Conservation (phyloP, 2,888 invertebrate genomes). For the Platycnemis pennipes region DNA sequence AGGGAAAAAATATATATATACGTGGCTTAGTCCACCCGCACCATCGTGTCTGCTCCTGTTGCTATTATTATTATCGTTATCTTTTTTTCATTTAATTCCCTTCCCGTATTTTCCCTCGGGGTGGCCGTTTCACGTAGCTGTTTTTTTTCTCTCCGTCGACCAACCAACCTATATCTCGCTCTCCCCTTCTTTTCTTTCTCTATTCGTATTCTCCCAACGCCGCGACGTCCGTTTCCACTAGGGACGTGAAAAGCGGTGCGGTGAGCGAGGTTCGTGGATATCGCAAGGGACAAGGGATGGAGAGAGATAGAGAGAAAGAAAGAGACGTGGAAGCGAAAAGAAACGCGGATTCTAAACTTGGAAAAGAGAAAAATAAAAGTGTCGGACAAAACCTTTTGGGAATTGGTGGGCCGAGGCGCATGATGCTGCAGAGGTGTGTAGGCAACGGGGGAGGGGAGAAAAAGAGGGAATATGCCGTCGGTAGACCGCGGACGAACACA, state of each 20-base stretch:
- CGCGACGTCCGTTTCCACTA: background rate
- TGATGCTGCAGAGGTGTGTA: background rate
- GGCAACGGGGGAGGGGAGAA: background rate
- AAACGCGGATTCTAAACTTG: background rate
- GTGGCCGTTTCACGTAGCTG: background rate
- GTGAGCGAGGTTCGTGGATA: slow-evolving; percentile 18
- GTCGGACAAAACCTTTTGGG: background rate
- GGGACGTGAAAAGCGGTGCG: background rate
- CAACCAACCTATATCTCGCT: slow-evolving; percentile 22
- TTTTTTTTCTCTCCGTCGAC: background rate
- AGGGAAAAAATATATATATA: no score
- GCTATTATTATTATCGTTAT: slow-evolving; percentile 12
- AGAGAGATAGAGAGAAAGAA: background rate
- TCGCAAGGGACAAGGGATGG: background rate
- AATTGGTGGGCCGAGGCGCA: background rate
- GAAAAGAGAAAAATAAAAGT: background rate
- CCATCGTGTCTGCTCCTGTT: slow-evolving; percentile 29
- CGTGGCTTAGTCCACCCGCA: background rate
- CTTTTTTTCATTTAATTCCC: background rate
- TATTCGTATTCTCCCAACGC: background rate
- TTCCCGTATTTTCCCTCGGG: slow-evolving; percentile 56
- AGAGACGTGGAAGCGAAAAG: background rate
- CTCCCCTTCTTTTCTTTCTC: background rate
- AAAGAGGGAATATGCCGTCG: background rate
- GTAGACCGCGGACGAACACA: slow-evolving; percentile 10